Conservation (phyloP, 2,888 invertebrate genomes). For the Dolichomitus sp. region DNA sequence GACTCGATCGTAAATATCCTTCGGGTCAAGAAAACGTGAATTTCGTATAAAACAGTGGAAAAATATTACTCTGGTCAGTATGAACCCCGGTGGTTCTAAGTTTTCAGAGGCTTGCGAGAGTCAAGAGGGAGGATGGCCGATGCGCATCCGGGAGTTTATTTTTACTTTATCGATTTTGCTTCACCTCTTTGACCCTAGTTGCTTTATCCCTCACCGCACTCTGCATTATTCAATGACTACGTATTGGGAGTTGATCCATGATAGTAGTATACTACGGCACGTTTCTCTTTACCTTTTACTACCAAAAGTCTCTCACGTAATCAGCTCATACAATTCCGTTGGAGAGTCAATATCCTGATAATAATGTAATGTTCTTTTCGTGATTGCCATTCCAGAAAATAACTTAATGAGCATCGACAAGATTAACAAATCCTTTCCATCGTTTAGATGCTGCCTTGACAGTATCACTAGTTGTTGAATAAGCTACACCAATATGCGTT, state of each 20-base stretch:
- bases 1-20: slow-evolving; percentile 19
- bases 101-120: background rate
- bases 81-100: background rate
- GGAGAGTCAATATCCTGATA: background rate
- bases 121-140: slow-evolving; percentile 38
- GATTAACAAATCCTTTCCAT: too few relatives aligned
- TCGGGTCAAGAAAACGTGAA: slow-evolving; percentile 2
- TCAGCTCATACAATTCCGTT: background rate
- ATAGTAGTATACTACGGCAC: background rate
- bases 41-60: background rate
- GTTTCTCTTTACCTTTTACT: background rate
- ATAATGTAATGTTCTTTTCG: background rate
- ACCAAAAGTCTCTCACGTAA: background rate
- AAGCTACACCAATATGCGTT: too few relatives aligned
- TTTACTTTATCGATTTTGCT: slow-evolving; percentile 58
- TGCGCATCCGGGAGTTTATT: slow-evolving; percentile 52
- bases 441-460: background rate
- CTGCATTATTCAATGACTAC: slow-evolving; percentile 51
- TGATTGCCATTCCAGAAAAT: too few relatives aligned
- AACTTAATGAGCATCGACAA: too few relatives aligned
- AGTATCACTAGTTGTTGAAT: too few relatives aligned
- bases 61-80: background rate
- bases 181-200: slow-evolving; percentile 39
- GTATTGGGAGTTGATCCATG: background rate
- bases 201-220: slow-evolving; percentile 14